A percentile compares a stretch with the other conserved stretches of the same genome.
These are phyloP conservation scores for Pantherophis guttatus DNA, from an alignment of 2,113 vertebrate species.

Conservation along the genomic window DNA sequence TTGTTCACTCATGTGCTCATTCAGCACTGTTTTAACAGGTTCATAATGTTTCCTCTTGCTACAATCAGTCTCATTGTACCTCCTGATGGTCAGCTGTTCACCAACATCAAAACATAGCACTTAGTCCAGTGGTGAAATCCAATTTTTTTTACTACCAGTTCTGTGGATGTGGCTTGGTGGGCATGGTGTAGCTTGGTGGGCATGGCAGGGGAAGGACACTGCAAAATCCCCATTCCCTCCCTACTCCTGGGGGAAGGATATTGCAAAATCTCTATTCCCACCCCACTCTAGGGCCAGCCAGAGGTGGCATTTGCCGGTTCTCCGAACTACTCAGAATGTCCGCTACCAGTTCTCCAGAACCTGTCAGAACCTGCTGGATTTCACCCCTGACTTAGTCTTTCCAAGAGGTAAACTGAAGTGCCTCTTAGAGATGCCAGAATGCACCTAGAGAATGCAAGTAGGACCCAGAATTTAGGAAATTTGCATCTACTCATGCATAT, in stretches of 20 bases:
- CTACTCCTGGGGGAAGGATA: no score
- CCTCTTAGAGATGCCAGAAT: background rate
- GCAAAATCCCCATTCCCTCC: no score
- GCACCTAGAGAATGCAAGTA: background rate
- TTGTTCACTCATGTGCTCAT: background rate
- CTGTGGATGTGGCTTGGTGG: no score
- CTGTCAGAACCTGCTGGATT: no score
- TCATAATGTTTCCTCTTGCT: background rate
- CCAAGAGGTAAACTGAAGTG: background rate
- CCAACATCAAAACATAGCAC: background rate
- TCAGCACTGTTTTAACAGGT: background rate
- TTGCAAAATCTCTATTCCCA: no score
- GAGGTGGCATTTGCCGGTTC: no score
- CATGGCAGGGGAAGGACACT: no score
- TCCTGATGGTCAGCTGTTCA: background rate
- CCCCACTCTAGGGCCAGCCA: no score
- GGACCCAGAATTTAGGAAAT: background rate
- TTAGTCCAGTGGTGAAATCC: background rate
- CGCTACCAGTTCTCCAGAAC: no score
- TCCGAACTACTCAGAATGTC: no score
- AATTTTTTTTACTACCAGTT: no score
- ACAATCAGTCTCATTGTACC: background rate
- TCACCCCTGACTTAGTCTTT: background rate
- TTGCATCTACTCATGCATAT: background rate
- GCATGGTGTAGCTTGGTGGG: no score